phyloP scores from a whole-genome alignment of 2,113 vertebrate species.

The Ptychochromis oligacanthus region DNA sequence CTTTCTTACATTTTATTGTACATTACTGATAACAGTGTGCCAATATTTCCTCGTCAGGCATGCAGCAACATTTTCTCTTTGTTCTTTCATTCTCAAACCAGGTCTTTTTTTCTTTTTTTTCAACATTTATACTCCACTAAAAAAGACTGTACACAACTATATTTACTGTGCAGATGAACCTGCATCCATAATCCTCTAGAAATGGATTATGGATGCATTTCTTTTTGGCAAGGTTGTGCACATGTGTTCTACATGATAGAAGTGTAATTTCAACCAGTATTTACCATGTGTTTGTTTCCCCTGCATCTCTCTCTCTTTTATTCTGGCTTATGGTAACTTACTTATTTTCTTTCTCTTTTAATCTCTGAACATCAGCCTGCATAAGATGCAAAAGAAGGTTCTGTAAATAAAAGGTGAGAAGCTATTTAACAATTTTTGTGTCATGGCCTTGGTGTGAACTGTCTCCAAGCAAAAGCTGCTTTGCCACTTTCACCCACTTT shows the following conservation, averaged over 20 bases:
- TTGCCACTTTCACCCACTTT: conserved; percentile 56
- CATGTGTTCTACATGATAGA: conserved; percentile 7
- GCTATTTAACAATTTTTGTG: conserved; percentile 49
- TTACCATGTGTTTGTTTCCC: neutral
- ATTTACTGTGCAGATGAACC: neutral
- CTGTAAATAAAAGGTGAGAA: conserved; percentile 42
- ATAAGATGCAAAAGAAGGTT: neutral
- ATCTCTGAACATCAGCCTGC: neutral
- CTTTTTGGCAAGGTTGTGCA: neutral
- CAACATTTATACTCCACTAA: neutral
- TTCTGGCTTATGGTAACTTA: neutral
- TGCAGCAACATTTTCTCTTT: neutral
- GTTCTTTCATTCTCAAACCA: neutral
- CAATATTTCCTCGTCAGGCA: neutral
- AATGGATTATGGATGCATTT: conserved; percentile 6
- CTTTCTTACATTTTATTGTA: neutral
- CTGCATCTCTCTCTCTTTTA: neutral
- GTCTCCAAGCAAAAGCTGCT: conserved; percentile 64
- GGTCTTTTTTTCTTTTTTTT: neutral
- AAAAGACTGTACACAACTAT: neutral
- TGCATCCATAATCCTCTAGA: neutral
- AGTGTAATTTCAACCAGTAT: neutral
- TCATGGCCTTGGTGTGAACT: conserved; percentile 47
- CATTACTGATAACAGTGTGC: neutral
- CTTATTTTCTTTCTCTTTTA: neutral